A percentile compares a stretch with the other conserved stretches of the same genome.
Evolutionary conservation across 2,113 vertebrate species (phyloP).

Genomic region (Hydrochoerus hydrochaeris): DNA sequence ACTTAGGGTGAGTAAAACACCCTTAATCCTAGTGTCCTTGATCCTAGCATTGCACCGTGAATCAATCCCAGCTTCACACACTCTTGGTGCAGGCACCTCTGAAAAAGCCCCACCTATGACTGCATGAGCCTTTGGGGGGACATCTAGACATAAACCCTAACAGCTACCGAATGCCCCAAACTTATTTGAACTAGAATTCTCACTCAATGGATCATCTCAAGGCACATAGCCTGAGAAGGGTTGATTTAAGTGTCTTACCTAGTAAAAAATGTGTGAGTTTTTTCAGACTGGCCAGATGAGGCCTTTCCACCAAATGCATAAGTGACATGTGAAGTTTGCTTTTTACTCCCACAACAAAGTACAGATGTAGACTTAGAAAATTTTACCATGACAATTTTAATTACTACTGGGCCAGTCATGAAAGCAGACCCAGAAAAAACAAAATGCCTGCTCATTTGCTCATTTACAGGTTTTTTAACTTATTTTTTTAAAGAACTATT

Average conservation of each 20-base stretch:
- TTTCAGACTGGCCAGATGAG: neutral
- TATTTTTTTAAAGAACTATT: constrained; percentile 14
- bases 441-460: neutral
- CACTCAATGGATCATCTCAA: neutral
- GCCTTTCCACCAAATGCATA: neutral
- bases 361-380: neutral
- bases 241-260: neutral
- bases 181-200: neutral
- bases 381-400: neutral
- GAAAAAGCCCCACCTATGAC: neutral
- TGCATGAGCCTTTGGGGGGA: neutral
- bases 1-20: neutral
- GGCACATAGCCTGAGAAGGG: neutral
- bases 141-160: neutral
- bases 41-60: neutral
- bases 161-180: neutral
- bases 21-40: neutral
- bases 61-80: neutral
- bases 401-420: neutral
- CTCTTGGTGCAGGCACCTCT: neutral
- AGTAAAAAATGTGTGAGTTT: neutral
- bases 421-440: neutral
- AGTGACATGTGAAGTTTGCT: constrained; percentile 10
- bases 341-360: neutral
- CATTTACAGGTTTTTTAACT: neutral